Conservation (phyloP, 2,113 vertebrate genomes). For the Rynchops niger region DNA sequence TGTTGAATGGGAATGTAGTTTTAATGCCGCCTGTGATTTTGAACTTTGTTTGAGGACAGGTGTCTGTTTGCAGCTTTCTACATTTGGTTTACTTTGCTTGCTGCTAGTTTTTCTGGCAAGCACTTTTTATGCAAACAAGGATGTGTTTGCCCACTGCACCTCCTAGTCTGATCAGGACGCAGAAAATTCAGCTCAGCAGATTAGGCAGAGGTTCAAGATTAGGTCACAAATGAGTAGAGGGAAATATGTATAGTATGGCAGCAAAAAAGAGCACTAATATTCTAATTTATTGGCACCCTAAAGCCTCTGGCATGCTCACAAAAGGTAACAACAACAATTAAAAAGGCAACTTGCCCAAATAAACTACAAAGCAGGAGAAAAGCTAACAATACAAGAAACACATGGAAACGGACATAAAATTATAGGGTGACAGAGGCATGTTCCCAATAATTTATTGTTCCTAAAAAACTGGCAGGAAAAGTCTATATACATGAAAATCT, state of each 20-base stretch:
- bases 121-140: not conserved
- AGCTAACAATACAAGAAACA: not conserved
- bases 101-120: constrained; percentile 8
- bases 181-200: not conserved
- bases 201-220: constrained; percentile 3
- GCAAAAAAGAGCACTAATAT: not conserved
- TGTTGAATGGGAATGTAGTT: not conserved
- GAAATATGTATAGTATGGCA: not conserved
- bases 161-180: not conserved
- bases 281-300: not conserved
- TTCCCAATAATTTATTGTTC: not conserved
- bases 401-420: not conserved
- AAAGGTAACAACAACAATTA: not conserved
- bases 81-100: constrained; percentile 8
- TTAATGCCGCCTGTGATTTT: not conserved
- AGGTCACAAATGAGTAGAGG: not conserved
- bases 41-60: constrained; percentile 25
- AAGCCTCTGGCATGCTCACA: not conserved
- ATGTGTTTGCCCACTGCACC: not conserved
- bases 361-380: not conserved
- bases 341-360: not conserved
- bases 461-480: not conserved
- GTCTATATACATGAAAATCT: not conserved
- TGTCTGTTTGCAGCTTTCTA: constrained; percentile 23
- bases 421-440: not conserved